A percentile compares a stretch with the other conserved stretches of the same genome.
These are phyloP conservation scores for Hetaerina americana DNA, from an alignment of 1,140 invertebrate species.

Conservation along the genomic window DNA sequence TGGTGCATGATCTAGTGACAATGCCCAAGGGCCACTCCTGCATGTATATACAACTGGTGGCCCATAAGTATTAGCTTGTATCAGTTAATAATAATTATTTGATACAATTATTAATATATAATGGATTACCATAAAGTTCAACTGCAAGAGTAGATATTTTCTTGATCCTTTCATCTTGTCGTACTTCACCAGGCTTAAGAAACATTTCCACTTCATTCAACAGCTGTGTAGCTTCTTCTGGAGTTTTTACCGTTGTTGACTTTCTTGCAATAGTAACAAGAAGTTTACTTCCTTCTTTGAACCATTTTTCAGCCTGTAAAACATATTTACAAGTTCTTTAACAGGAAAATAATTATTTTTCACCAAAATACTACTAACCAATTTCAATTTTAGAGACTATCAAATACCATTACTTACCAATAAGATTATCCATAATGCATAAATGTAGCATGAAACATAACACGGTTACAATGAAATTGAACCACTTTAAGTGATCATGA, in stretches of 20 bases:
- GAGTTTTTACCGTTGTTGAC: conserved; percentile 45
- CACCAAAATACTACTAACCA: background rate
- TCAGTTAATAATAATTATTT: background rate
- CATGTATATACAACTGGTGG: background rate
- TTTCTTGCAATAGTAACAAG: conserved; percentile 51
- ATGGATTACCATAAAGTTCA: conserved; percentile 45
- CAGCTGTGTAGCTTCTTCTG: conserved; percentile 43
- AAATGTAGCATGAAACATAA: conserved; percentile 1
- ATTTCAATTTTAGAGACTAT: background rate
- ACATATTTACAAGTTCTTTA: conserved; percentile 30
- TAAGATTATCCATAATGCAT: background rate
- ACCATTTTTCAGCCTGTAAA: conserved; percentile 53
- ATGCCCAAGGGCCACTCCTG: too few species aligned
- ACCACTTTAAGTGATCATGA: conserved; percentile 2
- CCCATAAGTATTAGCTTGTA: too few species aligned
- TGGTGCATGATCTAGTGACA: too few species aligned
- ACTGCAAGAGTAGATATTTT: conserved; percentile 49
- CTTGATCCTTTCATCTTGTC: conserved; percentile 52
- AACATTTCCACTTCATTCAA: conserved; percentile 50
- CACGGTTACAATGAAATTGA: conserved; percentile 3
- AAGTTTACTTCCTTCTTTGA: conserved; percentile 56
- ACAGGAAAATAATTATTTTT: conserved; percentile 8
- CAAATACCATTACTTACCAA: background rate
- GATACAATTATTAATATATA: background rate
- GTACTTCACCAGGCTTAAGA: conserved; percentile 48